Conservation (phyloP, 2,888 invertebrate genomes). For the Euplagia quadripunctaria region DNA sequence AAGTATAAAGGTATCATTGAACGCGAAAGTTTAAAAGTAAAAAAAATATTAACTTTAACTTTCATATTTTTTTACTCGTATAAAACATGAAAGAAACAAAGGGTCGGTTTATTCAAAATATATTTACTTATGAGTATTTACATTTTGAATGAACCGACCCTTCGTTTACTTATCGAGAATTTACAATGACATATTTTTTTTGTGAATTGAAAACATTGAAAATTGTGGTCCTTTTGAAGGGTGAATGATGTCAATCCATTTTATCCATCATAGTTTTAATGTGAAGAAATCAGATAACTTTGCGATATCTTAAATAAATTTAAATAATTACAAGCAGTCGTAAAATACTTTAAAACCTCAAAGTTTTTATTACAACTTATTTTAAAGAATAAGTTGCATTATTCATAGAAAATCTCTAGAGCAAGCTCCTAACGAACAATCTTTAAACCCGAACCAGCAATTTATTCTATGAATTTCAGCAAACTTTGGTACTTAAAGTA, state of each 20-base stretch:
- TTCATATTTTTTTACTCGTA: too few species aligned
- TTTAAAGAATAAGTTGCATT: constrained; percentile 37
- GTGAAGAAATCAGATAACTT: neutral
- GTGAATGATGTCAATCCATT: neutral
- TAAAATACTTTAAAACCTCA: neutral
- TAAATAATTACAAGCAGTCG: neutral
- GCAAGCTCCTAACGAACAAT: constrained; percentile 21
- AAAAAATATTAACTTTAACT: too few species aligned
- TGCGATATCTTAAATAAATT: neutral
- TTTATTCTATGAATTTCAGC: constrained; percentile 29
- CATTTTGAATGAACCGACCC: too few species aligned
- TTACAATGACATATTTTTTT: neutral
- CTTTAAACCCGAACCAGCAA: constrained; percentile 32
- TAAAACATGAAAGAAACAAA: too few species aligned
- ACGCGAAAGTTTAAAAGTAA: too few species aligned
- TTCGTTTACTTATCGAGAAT: neutral
- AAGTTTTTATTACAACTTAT: constrained; percentile 25
- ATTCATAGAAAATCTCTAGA: constrained; percentile 33
- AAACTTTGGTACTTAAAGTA: constrained; percentile 33
- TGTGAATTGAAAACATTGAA: too few species aligned
- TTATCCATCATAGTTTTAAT: neutral
- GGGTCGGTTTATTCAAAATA: too few species aligned
- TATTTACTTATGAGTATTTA: too few species aligned
- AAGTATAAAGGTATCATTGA: too few species aligned
- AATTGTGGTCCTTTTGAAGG: too few species aligned